These are phyloP conservation scores for Gryllus longicercus DNA, from an alignment of 2,888 invertebrate genomes.

Conservation along the genomic window DNA sequence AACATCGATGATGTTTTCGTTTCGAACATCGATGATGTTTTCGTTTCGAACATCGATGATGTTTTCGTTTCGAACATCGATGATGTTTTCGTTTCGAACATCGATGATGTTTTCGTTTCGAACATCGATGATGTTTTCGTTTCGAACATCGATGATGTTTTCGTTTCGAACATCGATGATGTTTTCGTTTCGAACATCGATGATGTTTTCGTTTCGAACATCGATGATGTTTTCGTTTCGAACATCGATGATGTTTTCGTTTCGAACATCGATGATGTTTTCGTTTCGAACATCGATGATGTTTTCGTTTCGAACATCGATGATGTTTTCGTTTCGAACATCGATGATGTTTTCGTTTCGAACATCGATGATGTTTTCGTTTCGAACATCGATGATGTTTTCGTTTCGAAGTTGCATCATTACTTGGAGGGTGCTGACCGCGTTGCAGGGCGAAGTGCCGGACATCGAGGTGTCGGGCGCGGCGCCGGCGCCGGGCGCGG, in stretches of 20 bases:
- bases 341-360: background rate
- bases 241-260: too few relatives aligned
- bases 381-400: too few relatives aligned
- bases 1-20: too few relatives aligned
- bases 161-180: background rate
- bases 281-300: too few relatives aligned
- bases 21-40: background rate
- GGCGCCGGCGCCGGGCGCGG: conserved; percentile 49
- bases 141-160: too few relatives aligned
- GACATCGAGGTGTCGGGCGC: conserved; percentile 78
- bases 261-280: background rate
- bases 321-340: too few relatives aligned
- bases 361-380: too few relatives aligned
- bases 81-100: too few relatives aligned
- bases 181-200: too few relatives aligned
- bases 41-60: too few relatives aligned
- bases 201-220: background rate
- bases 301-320: background rate
- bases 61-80: background rate
- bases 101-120: background rate
- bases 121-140: too few relatives aligned
- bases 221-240: too few relatives aligned
- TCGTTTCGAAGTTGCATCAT: background rate
- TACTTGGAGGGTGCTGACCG: background rate
- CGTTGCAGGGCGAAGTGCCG: background rate